Percentiles rank a stretch among this genome's conserved stretches.
These are phyloP conservation scores for Heliconius hewitsoni DNA, from an alignment of 1,140 invertebrate species.

Conservation along the genomic window DNA sequence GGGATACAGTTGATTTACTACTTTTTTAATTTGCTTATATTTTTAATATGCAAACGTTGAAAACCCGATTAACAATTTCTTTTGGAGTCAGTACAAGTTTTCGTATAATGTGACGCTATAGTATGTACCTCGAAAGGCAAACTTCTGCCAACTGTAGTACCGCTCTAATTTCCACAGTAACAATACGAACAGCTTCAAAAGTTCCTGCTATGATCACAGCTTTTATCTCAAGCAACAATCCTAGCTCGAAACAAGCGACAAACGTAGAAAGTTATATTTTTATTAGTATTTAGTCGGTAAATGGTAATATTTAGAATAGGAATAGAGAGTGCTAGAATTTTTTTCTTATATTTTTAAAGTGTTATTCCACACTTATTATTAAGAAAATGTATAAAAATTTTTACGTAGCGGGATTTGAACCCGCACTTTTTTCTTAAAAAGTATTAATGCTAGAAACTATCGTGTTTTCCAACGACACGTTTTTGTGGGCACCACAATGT, in stretches of 20 bases:
- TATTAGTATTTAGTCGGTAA: slow-evolving; percentile 25
- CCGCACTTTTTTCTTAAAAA: no score
- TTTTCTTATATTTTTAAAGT: no score
- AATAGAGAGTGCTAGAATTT: not conserved
- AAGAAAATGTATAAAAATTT: no score
- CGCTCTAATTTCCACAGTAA: slow-evolving; percentile 21
- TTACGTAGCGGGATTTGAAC: no score
- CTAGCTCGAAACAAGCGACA: slow-evolving; percentile 21
- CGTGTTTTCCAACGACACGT: not conserved
- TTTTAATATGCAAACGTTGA: no score
- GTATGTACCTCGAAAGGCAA: slow-evolving; percentile 4
- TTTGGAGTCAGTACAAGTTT: slow-evolving; percentile 12
- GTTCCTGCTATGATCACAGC: slow-evolving; percentile 23
- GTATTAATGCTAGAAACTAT: slow-evolving; percentile 5
- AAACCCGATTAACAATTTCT: not conserved
- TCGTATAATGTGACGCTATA: slow-evolving; percentile 5
- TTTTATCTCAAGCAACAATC: slow-evolving; percentile 33
- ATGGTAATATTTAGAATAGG: slow-evolving; percentile 3
- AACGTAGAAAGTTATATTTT: slow-evolving; percentile 25
- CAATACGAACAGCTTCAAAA: slow-evolving; percentile 25
- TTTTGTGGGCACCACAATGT: not conserved
- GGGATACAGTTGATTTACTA: no score
- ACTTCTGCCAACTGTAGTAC: slow-evolving; percentile 12
- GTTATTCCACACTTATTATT: no score
- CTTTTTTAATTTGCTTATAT: no score